Evolutionary conservation across 2,797 vertebrate species (phyloP).

Genomic region (Menidia menidia): DNA sequence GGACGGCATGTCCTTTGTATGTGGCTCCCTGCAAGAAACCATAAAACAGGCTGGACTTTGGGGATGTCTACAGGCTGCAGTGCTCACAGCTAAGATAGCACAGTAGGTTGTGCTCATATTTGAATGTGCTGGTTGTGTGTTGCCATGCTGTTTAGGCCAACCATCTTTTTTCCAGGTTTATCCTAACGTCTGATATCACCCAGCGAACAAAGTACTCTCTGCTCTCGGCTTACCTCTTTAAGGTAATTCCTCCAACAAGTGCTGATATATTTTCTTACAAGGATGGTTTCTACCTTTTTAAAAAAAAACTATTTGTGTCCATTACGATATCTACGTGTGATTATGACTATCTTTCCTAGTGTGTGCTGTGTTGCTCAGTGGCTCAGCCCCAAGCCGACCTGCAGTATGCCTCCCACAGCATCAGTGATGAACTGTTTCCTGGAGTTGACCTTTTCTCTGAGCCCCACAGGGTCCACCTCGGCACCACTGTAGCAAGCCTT

Average conservation of each 20-base stretch:
- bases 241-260: conserved; percentile 80
- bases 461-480: conserved; percentile 80
- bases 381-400: conserved; percentile 85
- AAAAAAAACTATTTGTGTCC: neutral
- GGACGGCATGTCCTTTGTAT: conserved; percentile 81
- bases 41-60: conserved; percentile 89
- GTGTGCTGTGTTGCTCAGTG: conserved; percentile 88
- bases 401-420: conserved; percentile 85
- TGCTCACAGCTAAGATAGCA: conserved; percentile 92
- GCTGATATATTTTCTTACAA: conserved; percentile 1
- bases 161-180: conserved; percentile 80
- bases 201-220: conserved; percentile 87
- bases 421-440: conserved; percentile 85
- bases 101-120: conserved; percentile 84
- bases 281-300: neutral
- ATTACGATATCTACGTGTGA: neutral
- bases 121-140: neutral
- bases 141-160: neutral
- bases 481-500: conserved; percentile 84
- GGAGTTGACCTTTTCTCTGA: conserved; percentile 92
- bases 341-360: conserved; percentile 72
- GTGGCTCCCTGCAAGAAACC: conserved; percentile 81
- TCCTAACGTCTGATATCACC: conserved; percentile 81
- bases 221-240: conserved; percentile 92
- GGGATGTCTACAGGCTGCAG: conserved; percentile 93